Evolutionary conservation across 2,888 invertebrate species (phyloP).

Genomic region (Drosophila multiciliata): DNA sequence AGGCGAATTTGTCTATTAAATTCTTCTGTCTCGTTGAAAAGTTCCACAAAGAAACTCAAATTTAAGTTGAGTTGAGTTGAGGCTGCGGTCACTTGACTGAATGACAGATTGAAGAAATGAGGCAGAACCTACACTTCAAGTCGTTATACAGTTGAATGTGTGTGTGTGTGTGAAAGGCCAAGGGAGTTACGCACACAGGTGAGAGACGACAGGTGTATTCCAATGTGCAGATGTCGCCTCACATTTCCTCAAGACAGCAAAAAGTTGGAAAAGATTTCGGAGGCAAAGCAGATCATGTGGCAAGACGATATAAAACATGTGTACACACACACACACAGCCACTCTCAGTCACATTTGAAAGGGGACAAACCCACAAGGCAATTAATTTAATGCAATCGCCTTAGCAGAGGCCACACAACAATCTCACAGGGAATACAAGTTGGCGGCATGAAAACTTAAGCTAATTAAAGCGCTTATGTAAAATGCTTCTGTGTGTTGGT

Average conservation of each 20-base stretch:
- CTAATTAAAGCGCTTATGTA: conserved; percentile 64
- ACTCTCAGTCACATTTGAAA: neutral
- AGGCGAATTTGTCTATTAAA: conserved; percentile 43
- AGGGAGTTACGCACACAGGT: conserved; percentile 32
- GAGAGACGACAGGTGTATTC: conserved; percentile 21
- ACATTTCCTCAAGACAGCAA: conserved; percentile 13
- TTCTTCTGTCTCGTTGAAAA: conserved; percentile 43
- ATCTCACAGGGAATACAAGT: conserved; percentile 41
- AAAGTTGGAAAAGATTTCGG: conserved; percentile 47
- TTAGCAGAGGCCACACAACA: conserved; percentile 28
- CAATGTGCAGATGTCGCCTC: conserved; percentile 16
- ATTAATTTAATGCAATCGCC: conserved; percentile 68
- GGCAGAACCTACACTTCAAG: conserved; percentile 10
- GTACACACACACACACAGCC: conserved; percentile 11
- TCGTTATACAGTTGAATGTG: neutral
- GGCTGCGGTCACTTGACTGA: conserved; percentile 41
- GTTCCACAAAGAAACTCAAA: conserved; percentile 63
- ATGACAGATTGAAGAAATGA: conserved; percentile 59
- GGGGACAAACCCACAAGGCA: conserved; percentile 41
- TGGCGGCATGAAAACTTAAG: conserved; percentile 59
- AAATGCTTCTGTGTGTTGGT: conserved; percentile 16
- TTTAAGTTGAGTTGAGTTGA: conserved; percentile 43
- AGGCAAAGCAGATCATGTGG: conserved; percentile 18
- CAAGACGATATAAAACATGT: conserved; percentile 19
- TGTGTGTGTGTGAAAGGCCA: conserved; percentile 5